These are phyloP conservation scores for Halichoeres trimaculatus DNA, from an alignment of 2,113 vertebrate species.

Conservation along the genomic window DNA sequence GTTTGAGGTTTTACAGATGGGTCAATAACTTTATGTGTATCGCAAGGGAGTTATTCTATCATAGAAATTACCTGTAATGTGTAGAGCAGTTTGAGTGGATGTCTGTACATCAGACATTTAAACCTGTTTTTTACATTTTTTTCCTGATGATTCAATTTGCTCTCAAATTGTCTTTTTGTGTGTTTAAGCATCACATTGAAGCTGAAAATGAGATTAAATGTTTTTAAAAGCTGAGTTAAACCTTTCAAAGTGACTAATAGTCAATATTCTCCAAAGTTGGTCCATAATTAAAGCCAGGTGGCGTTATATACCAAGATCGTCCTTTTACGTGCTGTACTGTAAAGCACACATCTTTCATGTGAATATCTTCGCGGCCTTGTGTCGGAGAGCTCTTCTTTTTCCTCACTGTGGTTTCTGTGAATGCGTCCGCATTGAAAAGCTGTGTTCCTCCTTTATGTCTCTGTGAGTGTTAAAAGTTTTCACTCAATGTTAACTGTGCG, in stretches of 20 bases:
- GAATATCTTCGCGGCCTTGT: constrained; percentile 39
- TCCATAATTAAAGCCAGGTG: background rate
- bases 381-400: constrained; percentile 34
- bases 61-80: background rate
- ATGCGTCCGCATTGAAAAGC: constrained; percentile 28
- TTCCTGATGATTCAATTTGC: too few species aligned
- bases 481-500: constrained; percentile 1
- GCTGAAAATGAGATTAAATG: background rate
- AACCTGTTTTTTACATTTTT: too few species aligned
- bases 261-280: background rate
- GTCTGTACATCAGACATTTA: too few species aligned
- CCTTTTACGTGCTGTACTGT: constrained; percentile 13
- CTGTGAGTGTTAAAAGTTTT: constrained; percentile 34
- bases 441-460: constrained; percentile 7
- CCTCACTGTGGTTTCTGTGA: constrained; percentile 38
- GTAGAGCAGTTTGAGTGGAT: background rate
- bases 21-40: background rate
- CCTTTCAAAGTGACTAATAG: background rate
- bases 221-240: too few species aligned
- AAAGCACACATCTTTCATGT: constrained; percentile 22
- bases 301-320: constrained; percentile 2
- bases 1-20: background rate
- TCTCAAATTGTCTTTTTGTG: too few species aligned
- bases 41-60: background rate
- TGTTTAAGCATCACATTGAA: too few species aligned